Percentiles rank a stretch among this genome's conserved stretches.
phyloP scores from a whole-genome alignment of 2,797 vertebrate species.

The Paguma larvata region DNA sequence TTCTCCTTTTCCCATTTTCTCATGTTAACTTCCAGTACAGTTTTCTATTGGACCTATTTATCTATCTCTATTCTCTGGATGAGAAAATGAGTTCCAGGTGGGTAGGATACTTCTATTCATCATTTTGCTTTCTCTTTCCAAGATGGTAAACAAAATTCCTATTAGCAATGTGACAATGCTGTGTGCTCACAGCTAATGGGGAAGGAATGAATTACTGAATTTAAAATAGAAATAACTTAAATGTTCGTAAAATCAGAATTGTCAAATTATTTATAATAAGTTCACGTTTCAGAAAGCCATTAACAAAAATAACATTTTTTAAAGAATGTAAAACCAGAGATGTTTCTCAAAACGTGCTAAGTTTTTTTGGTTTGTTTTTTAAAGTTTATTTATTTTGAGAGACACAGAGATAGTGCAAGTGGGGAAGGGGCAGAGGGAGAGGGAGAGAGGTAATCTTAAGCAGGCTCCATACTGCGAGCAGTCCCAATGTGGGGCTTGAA shows the following conservation, averaged over 20 bases:
- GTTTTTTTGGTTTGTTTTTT: background rate
- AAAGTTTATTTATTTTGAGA: too few species aligned
- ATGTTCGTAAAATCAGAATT: background rate
- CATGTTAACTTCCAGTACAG: background rate
- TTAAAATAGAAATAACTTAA: constrained; percentile 18
- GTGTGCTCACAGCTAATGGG: background rate
- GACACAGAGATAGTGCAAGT: too few species aligned
- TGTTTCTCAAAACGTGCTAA: background rate
- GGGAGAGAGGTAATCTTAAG: too few species aligned
- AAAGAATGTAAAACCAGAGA: constrained; percentile 27
- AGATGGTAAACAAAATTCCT: background rate
- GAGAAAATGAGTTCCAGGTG: constrained; percentile 9
- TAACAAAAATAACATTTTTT: constrained; percentile 40
- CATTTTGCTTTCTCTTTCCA: background rate
- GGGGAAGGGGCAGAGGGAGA: too few species aligned
- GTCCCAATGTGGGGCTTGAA: too few species aligned
- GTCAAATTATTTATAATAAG: constrained; percentile 37
- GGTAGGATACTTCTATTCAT: background rate
- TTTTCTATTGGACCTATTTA: background rate
- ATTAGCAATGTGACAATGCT: background rate
- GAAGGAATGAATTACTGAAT: background rate
- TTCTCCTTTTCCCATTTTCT: background rate
- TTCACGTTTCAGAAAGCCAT: background rate
- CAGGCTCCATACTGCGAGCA: too few species aligned
- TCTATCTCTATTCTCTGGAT: background rate